phyloP scores from a whole-genome alignment of 2,113 vertebrate genomes.

The Acanthisitta chloris region DNA sequence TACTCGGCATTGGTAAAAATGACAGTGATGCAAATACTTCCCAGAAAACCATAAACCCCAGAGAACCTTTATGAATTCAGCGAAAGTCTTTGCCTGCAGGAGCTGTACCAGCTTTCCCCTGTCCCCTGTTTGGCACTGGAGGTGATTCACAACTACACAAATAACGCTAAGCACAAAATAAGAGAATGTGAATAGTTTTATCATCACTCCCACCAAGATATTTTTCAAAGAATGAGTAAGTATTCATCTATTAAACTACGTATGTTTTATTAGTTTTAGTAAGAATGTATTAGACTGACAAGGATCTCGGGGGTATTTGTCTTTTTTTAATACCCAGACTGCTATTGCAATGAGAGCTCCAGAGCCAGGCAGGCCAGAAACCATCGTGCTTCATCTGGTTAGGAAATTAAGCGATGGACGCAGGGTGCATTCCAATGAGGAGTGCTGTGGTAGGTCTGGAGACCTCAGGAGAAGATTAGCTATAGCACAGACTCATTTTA shows the following conservation, averaged over 20 bases:
- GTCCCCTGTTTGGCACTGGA: neutral
- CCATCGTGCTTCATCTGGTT: neutral
- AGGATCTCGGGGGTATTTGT: conserved; percentile 26
- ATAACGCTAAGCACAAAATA: neutral
- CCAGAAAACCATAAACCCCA: neutral
- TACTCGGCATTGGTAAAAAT: neutral
- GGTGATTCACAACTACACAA: neutral
- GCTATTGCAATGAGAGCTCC: neutral
- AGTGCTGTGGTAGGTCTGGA: neutral
- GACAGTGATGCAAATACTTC: neutral
- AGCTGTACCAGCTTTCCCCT: neutral
- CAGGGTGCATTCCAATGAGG: neutral
- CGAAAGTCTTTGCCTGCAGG: neutral
- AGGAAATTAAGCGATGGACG: conserved; percentile 30
- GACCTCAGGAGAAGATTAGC: neutral
- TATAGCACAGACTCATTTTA: neutral
- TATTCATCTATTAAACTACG: neutral
- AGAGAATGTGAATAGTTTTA: neutral
- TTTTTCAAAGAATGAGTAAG: conserved; percentile 36
- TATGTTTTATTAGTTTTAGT: conserved; percentile 34
- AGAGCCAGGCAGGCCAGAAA: neutral
- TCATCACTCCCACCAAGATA: neutral
- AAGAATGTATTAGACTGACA: conserved; percentile 26
- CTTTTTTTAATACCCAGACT: conserved; percentile 18
- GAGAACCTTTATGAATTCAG: neutral